Conservation (phyloP, 2,888 invertebrate species). For the Eupithecia subfuscata region DNA sequence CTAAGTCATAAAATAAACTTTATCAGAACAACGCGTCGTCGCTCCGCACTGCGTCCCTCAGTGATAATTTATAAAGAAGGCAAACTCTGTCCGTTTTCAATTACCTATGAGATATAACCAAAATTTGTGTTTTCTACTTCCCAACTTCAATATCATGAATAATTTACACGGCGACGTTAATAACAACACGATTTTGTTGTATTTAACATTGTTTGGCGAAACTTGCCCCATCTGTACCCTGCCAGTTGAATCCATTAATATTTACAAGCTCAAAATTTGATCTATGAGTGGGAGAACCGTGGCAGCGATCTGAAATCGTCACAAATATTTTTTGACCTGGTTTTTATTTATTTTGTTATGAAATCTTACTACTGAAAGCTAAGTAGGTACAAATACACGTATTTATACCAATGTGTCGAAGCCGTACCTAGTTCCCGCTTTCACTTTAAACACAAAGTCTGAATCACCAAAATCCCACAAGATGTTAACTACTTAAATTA, state of each 20-base stretch:
- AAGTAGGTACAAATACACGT: too few species aligned
- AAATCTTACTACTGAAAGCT: background rate
- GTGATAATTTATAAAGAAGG: conserved; percentile 67
- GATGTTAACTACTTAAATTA: background rate
- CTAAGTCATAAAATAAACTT: conserved; percentile 83
- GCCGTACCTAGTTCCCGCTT: too few species aligned
- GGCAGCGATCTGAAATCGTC: background rate
- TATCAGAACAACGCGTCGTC: conserved; percentile 76
- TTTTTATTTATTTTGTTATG: background rate
- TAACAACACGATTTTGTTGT: conserved; percentile 63
- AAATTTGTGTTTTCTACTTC: conserved; percentile 71
- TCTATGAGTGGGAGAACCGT: conserved; percentile 27
- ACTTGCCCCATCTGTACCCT: conserved; percentile 44
- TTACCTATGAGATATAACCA: conserved; percentile 61
- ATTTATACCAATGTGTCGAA: too few species aligned
- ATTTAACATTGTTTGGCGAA: conserved; percentile 53
- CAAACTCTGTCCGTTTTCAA: conserved; percentile 76
- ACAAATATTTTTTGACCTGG: background rate
- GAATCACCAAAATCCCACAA: background rate
- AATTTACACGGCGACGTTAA: conserved; percentile 64
- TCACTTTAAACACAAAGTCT: too few species aligned
- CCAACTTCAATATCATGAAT: conserved; percentile 73
- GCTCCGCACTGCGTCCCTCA: conserved; percentile 62
- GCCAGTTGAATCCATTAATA: conserved; percentile 41
- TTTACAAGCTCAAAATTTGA: conserved; percentile 45